Base-by-base conservation (phyloP, 2,888 invertebrate species). In the Melinopterus prodromus region DNA sequence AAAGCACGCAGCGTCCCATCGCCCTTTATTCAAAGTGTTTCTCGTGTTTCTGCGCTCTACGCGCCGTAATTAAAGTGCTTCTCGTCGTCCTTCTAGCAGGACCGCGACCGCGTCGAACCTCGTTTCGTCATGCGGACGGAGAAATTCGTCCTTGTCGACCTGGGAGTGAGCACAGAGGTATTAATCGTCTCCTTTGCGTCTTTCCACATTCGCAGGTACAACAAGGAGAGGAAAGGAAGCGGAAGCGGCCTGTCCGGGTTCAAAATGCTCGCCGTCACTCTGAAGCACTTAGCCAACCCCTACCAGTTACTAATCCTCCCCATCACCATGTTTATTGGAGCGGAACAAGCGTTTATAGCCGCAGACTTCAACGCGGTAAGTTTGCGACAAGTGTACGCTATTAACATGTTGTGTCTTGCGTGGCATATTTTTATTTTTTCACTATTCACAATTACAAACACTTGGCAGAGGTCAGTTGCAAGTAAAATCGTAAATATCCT, bases 261-360 rank as follows among this genome's bases (percentile, higher is more conserved):
- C 0, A 92, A 91, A 81, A 90, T 96, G 16, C 88, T 96, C 76
- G 92, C 94, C 0, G 95, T 96, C 6, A 98, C 98, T 0, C 88
- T 96, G 74, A 93, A 93, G 80, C 94, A 98, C 84, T 89, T 97
- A 78, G 90, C 92, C 37, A 93, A 96, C 87, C 94, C 93, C 37
- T 94, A 95, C 86, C 97, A 97, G 89, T 89, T 97, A 82, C 90
- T 98, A 53, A 91, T 98, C 83, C 90, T 98, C 79, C 98, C 98
- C 0, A 94, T 98, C 71, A 98, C 97, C 0, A 94, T 98, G 85
- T 98, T 98, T 90, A 97, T 97, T 83, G 98, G 98, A 0, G 93
- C 98, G 36, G 98, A 98, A 86, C 98, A 98, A 89, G 98, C 97
- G 0, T 98, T 97, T 87, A 92, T 97, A 86, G 95, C 95, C 0